phyloP scores from a whole-genome alignment of 2,888 invertebrate species.

The Ptilodon capucinus region DNA sequence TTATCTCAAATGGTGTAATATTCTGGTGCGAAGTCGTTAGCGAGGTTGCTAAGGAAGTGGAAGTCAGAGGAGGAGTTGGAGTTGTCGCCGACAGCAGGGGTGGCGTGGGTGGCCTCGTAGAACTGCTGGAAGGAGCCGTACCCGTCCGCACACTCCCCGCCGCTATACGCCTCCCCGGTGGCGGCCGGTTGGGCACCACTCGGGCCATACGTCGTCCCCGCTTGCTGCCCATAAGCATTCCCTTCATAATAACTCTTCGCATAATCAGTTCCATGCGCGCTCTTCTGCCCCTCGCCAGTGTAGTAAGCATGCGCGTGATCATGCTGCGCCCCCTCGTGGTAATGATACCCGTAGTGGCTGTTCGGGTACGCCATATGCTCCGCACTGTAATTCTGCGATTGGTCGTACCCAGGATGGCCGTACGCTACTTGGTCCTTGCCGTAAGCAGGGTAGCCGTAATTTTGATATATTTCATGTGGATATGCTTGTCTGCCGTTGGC shows the following conservation, averaged over 20 bases:
- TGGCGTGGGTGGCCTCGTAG: conserved; percentile 82
- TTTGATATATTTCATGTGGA: conserved; percentile 78
- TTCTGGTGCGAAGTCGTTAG: conserved; percentile 96
- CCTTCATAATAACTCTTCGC: conserved; percentile 78
- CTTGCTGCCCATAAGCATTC: conserved; percentile 58
- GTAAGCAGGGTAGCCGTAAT: conserved; percentile 78
- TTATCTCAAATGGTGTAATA: conserved; percentile 88
- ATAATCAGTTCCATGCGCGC: conserved; percentile 77
- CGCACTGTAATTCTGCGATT: conserved; percentile 67
- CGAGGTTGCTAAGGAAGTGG: conserved; percentile 95
- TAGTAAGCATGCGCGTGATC: conserved; percentile 73
- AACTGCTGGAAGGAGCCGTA: conserved; percentile 88
- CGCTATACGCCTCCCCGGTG: conserved; percentile 65
- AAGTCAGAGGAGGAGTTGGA: conserved; percentile 97
- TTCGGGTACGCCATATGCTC: conserved; percentile 74
- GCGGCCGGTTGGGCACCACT: conserved; percentile 49
- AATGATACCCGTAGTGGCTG: conserved; percentile 78
- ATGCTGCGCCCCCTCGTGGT: conserved; percentile 70
- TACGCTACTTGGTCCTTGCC: conserved; percentile 79
- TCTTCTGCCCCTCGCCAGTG: conserved; percentile 75
- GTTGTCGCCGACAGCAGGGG: conserved; percentile 86
- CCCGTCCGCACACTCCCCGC: conserved; percentile 83
- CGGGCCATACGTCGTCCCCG: conserved; percentile 41
- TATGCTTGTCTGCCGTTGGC: conserved; percentile 71
- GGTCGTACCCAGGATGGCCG: conserved; percentile 82